Percentiles rank a stretch among this genome's conserved stretches.
Conservation (phyloP, 2,888 invertebrate species). For the Heliconius ismenius region DNA sequence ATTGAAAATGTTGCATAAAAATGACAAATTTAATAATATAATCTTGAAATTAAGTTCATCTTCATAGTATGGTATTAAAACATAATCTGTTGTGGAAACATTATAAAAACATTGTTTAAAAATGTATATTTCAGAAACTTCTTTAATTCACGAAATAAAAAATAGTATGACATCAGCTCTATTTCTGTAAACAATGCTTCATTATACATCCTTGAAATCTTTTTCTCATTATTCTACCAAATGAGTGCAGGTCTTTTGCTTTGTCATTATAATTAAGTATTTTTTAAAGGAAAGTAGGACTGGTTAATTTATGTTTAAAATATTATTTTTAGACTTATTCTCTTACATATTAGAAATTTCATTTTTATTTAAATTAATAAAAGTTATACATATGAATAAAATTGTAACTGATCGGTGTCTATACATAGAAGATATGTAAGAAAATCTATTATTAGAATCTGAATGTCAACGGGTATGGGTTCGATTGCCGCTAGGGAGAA, state of each 20-base stretch:
- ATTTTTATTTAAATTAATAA: background rate
- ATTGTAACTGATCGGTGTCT: too few species aligned
- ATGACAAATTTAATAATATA: too few species aligned
- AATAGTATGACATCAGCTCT: constrained; percentile 31
- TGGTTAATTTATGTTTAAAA: background rate
- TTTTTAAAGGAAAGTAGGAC: background rate
- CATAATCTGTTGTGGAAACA: too few species aligned
- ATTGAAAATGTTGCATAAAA: too few species aligned
- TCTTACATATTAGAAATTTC: background rate
- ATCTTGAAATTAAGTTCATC: too few species aligned
- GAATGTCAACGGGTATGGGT: too few species aligned
- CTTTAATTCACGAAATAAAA: constrained; percentile 14
- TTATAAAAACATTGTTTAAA: background rate
- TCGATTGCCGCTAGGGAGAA: too few species aligned
- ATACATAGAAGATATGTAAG: too few species aligned
- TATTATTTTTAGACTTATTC: background rate
- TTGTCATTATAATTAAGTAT: constrained; percentile 9
- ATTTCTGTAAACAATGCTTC: constrained; percentile 16
- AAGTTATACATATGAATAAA: too few species aligned
- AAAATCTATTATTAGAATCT: too few species aligned
- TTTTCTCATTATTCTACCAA: constrained; percentile 18
- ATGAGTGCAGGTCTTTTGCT: background rate
- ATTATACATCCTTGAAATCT: constrained; percentile 21
- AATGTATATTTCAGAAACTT: constrained; percentile 3
- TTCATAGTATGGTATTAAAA: too few species aligned